Conservation (phyloP, 2,797 vertebrate species). For the Crocidura indochinensis region DNA sequence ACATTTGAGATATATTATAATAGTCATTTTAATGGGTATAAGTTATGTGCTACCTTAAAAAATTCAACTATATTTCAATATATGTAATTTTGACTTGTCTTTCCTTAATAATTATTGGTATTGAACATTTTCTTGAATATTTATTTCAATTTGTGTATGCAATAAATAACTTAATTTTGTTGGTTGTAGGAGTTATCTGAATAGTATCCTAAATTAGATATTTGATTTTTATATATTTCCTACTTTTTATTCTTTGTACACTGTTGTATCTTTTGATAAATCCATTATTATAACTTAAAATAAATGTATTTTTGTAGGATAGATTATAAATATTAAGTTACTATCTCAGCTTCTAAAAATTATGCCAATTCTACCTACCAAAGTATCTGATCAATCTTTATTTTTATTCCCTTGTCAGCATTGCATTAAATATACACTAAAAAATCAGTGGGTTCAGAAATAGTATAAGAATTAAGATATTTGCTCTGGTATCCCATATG, state of each 20-base stretch:
- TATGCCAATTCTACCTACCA: constrained; percentile 41
- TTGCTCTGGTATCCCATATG: too few relatives aligned
- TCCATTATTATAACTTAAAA: constrained; percentile 24
- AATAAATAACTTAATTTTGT: too few relatives aligned
- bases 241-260: background rate
- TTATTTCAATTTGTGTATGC: background rate
- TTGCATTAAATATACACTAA: background rate
- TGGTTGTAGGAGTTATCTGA: constrained; percentile 25
- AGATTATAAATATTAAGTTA: constrained; percentile 31
- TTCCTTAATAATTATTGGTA: constrained; percentile 8
- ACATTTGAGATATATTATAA: background rate
- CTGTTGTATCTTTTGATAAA: constrained; percentile 19
- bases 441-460: too few relatives aligned
- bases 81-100: constrained; percentile 14
- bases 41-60: background rate
- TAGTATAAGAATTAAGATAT: too few relatives aligned
- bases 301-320: constrained; percentile 11
- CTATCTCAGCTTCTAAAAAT: constrained; percentile 32
- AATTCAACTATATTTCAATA: background rate
- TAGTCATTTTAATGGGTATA: background rate
- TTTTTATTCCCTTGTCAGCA: constrained; percentile 22
- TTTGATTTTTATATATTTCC: constrained; percentile 18
- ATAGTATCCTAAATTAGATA: background rate
- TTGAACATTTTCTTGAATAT: background rate
- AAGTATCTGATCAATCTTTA: background rate